A percentile compares a stretch with the other conserved stretches of the same genome.
These are phyloP conservation scores for Drosophila dunni DNA, from an alignment of 1,140 invertebrate genomes.

Conservation along the genomic window DNA sequence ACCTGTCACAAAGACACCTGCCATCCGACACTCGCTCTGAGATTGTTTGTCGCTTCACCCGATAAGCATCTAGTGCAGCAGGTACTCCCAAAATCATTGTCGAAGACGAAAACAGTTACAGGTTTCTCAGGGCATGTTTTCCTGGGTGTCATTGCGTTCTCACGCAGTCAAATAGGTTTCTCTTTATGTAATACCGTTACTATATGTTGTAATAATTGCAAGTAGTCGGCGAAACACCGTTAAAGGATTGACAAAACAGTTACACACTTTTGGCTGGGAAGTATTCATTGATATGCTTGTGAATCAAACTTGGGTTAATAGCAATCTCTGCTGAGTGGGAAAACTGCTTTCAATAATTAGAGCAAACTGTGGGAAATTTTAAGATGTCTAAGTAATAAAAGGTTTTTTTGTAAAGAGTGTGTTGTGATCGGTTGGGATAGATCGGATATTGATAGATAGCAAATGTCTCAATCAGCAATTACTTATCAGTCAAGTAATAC, in stretches of 20 bases:
- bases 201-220: constrained; percentile 56
- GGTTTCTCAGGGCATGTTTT: constrained; percentile 2
- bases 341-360: neutral
- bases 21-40: constrained; percentile 30
- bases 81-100: too few species aligned
- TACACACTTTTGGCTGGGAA: constrained; percentile 37
- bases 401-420: constrained; percentile 3
- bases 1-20: constrained; percentile 47
- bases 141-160: constrained; percentile 48
- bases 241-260: constrained; percentile 68
- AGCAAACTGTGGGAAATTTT: constrained; percentile 33
- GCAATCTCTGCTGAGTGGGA: neutral
- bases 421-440: neutral
- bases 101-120: constrained; percentile 1
- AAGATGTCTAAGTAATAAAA: neutral
- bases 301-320: constrained; percentile 12
- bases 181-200: constrained; percentile 62
- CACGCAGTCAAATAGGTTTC: constrained; percentile 67
- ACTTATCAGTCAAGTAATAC: neutral
- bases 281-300: constrained; percentile 51
- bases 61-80: constrained; percentile 27
- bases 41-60: constrained; percentile 6
- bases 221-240: constrained; percentile 47
- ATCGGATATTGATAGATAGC: neutral
- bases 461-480: neutral